A percentile compares a stretch with the other conserved stretches of the same genome.
Conservation (phyloP, 2,888 invertebrate genomes). For the Agrotis puta region DNA sequence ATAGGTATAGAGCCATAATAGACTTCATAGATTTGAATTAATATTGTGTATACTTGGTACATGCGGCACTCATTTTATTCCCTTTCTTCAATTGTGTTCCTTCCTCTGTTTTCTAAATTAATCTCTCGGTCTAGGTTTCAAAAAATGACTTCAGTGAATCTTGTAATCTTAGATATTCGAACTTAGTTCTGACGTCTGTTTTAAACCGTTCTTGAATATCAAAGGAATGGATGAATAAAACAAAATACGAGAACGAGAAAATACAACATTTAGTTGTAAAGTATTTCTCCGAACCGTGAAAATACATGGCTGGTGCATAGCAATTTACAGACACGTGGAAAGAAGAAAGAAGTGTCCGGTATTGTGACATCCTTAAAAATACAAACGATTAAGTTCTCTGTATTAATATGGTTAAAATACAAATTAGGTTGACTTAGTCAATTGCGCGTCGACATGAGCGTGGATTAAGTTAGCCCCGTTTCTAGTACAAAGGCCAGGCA, state of each 20-base stretch:
- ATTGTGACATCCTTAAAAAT: conserved; percentile 31
- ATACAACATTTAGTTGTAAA: conserved; percentile 3
- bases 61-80: too few relatives aligned
- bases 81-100: background rate
- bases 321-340: background rate
- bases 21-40: background rate
- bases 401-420: conserved; percentile 61
- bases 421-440: conserved; percentile 76
- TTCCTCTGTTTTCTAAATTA: background rate
- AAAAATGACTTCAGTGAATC: too few relatives aligned
- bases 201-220: background rate
- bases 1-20: too few relatives aligned
- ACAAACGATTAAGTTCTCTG: conserved; percentile 27
- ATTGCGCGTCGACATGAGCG: conserved; percentile 75
- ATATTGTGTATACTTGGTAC: too few relatives aligned
- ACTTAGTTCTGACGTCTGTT: too few relatives aligned
- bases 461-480: conserved; percentile 79
- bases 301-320: background rate
- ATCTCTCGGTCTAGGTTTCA: background rate
- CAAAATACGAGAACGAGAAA: background rate
- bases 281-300: background rate
- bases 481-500: conserved; percentile 78
- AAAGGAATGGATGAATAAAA: conserved; percentile 12
- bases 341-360: conserved; percentile 12
- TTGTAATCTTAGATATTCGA: background rate